phyloP scores from a whole-genome alignment of 2,113 vertebrate genomes.

The Gobio gobio region DNA sequence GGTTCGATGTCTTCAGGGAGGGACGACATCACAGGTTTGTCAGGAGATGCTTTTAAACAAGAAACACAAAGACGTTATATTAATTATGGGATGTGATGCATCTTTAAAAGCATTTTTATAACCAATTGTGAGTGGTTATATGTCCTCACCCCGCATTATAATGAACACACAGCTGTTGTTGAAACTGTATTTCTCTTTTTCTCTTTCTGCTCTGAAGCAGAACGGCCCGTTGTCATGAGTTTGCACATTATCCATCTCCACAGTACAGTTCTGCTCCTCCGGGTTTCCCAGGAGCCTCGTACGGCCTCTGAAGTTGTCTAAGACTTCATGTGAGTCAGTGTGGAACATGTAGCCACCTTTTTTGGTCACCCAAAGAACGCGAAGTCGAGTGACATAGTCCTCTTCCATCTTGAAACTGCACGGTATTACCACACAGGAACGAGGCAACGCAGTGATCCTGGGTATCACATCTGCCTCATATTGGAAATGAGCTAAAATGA shows the following conservation, averaged over 20 bases:
- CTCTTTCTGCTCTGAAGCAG: constrained; percentile 65
- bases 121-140: neutral
- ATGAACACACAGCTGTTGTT: constrained; percentile 71
- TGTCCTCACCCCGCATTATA: constrained; percentile 64
- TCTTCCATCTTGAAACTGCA: constrained; percentile 60
- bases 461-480: constrained; percentile 57
- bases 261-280: constrained; percentile 60
- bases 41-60: constrained; percentile 61
- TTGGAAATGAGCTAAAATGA: constrained; percentile 20
- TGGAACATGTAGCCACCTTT: constrained; percentile 59
- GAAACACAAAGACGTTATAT: neutral
- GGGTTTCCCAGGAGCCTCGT: constrained; percentile 63
- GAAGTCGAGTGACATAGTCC: constrained; percentile 16
- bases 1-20: constrained; percentile 62
- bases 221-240: constrained; percentile 71
- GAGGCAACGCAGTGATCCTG: constrained; percentile 60
- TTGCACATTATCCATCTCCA: constrained; percentile 70
- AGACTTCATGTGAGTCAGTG: constrained; percentile 47
- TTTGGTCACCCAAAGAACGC: constrained; percentile 62
- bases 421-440: constrained; percentile 71
- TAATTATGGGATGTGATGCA: neutral
- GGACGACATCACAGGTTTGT: constrained; percentile 62
- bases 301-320: constrained; percentile 66
- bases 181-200: constrained; percentile 52
- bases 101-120: neutral